Conservation (phyloP, 2,797 vertebrate genomes). For the Gambelia wislizenii region DNA sequence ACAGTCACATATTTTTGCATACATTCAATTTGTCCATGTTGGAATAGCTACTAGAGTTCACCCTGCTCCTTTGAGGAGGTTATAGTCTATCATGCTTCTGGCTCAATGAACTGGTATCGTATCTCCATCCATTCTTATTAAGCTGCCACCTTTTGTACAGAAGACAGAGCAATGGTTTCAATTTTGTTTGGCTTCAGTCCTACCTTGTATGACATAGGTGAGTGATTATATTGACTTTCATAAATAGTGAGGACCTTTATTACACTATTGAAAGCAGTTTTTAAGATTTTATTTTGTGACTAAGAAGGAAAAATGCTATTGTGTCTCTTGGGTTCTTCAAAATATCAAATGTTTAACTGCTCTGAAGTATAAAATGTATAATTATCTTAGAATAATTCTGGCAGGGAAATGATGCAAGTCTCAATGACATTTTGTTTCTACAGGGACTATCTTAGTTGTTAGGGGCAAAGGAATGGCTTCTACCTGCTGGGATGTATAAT, state of each 20-base stretch:
- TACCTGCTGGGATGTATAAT: not conserved
- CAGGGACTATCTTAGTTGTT: not conserved
- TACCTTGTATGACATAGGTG: not conserved
- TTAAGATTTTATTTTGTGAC: not conserved
- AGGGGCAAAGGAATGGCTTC: not conserved
- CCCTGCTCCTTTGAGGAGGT: not conserved
- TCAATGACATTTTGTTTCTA: not conserved
- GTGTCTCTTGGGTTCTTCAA: not conserved
- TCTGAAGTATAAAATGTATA: not conserved
- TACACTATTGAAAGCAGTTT: not conserved
- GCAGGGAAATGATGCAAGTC: not conserved
- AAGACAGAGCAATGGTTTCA: not conserved
- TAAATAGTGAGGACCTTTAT: not conserved
- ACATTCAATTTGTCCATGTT: not conserved
- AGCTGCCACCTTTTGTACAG: not conserved
- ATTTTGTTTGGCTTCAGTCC: not conserved
- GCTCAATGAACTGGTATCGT: not conserved
- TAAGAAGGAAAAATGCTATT: not conserved
- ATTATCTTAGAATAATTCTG: slow-evolving; percentile 6
- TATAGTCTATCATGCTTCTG: not conserved
- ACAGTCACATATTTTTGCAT: not conserved
- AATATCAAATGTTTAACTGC: not conserved
- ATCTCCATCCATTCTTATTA: slow-evolving; percentile 4
- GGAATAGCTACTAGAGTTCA: slow-evolving; percentile 3
- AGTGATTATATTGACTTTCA: not conserved